Percentiles rank a stretch among this genome's conserved stretches.
phyloP scores from a whole-genome alignment of 2,113 vertebrate genomes.

The Dipodomys spectabilis region DNA sequence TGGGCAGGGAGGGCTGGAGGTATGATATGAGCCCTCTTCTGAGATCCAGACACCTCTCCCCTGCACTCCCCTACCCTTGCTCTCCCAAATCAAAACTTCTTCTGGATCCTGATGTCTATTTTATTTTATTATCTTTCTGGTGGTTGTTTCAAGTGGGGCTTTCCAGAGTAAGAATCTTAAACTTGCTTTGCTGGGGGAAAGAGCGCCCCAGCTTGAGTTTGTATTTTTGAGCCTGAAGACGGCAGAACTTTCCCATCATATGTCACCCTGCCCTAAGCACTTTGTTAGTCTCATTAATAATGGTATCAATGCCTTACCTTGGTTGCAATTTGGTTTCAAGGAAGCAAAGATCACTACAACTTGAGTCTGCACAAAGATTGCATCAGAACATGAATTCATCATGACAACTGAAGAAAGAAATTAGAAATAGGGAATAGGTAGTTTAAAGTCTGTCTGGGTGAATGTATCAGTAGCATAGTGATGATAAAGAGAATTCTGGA shows the following conservation, averaged over 20 bases:
- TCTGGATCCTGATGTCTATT: neutral
- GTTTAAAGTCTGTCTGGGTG: neutral
- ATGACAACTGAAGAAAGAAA: slow-evolving; percentile 76
- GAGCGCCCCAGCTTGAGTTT: neutral
- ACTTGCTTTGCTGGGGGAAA: slow-evolving; percentile 64
- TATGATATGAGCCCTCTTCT: no score
- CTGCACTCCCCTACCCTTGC: no score
- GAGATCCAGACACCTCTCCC: no score
- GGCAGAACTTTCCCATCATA: slow-evolving; percentile 54
- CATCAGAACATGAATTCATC: slow-evolving; percentile 78
- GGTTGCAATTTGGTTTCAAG: slow-evolving; percentile 48
- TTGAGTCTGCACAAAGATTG: slow-evolving; percentile 64
- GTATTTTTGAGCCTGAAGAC: slow-evolving; percentile 15
- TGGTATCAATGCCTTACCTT: neutral
- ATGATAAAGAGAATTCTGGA: neutral
- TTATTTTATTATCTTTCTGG: no score
- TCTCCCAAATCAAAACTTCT: neutral
- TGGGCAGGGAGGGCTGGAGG: neutral
- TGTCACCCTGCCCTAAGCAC: slow-evolving; percentile 7
- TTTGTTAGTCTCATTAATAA: slow-evolving; percentile 42
- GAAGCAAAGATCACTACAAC: slow-evolving; percentile 54
- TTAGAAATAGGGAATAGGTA: slow-evolving; percentile 65
- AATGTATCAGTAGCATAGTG: neutral
- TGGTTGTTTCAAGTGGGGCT: slow-evolving; percentile 38
- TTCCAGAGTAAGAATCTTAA: slow-evolving; percentile 46